Percentiles rank a stretch among this genome's conserved stretches.
Conservation (phyloP, 2,888 invertebrate genomes). For the Isoperla grammatica region DNA sequence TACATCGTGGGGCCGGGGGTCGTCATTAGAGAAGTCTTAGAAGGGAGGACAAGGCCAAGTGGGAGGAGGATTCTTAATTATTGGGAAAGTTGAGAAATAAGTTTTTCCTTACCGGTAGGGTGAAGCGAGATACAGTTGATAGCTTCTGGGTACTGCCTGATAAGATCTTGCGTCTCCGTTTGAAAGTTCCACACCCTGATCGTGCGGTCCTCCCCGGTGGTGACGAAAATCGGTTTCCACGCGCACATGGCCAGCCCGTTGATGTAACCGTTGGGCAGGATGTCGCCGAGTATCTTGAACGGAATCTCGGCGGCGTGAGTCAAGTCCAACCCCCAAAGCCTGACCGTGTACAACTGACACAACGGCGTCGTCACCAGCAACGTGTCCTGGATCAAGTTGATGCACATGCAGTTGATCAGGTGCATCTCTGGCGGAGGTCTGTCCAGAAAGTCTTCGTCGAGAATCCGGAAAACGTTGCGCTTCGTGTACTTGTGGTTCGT, state of each 20-base stretch:
- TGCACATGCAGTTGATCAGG: conserved; percentile 6
- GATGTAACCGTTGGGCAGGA: conserved; percentile 75
- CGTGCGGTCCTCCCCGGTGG: conserved; percentile 74
- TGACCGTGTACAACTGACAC: conserved; percentile 62
- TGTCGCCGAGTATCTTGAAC: conserved; percentile 54
- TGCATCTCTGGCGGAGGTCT: neutral
- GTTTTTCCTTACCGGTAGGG: conserved; percentile 49
- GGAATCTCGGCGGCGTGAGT: conserved; percentile 39
- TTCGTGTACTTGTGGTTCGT: conserved; percentile 64
- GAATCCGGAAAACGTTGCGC: conserved; percentile 56
- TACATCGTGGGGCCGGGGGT: no score
- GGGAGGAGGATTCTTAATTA: no score
- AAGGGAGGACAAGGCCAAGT: no score
- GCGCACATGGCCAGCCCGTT: conserved; percentile 75
- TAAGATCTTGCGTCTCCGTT: conserved; percentile 68
- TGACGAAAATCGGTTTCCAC: conserved; percentile 87
- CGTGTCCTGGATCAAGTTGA: conserved; percentile 42
- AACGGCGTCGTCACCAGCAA: conserved; percentile 61
- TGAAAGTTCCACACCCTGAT: conserved; percentile 91
- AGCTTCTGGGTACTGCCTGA: conserved; percentile 76
- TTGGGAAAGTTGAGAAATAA: no score
- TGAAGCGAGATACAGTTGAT: conserved; percentile 71
- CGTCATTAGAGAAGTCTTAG: no score
- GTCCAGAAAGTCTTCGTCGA: conserved; percentile 33
- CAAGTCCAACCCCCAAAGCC: conserved; percentile 59